Base-by-base conservation (phyloP, 2,797 vertebrate species). In the Sebastes diploproa region DNA sequence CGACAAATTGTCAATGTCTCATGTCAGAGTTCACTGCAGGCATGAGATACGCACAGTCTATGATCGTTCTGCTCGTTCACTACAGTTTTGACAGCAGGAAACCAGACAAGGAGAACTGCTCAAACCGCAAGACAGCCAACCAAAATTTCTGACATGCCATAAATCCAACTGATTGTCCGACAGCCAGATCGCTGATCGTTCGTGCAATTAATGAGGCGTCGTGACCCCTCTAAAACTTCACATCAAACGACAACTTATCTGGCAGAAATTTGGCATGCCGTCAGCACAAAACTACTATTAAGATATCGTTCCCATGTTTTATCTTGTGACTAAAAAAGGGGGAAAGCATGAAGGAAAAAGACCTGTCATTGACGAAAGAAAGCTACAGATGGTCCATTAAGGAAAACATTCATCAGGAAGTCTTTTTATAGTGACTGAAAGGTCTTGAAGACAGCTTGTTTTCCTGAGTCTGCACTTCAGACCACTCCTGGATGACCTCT, bases 401-500 rank as follows among this genome's bases (percentile, higher is more conserved):
- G 72, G 36, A 22, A 46, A 66, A 74, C 66, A 32, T 86, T 75
- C 46, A 77, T 83, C 66, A 63, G 23, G 14, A 73, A 61, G 50
- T 46, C 61, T 83, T 81, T 84, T 74, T 82, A 81, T 59, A 25
- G 77, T 23, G 80, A 87, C 64, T 66, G 70, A 85, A 84, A 83
- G 66, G 79, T 91, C 84, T 77, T 36, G 59, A 63, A 50, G 78
- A 83, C 36, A 14, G 60, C 72, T 63, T 81, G 76, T 88, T 89
- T 88, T 72, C 86, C 86, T 72, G 82, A 88, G 80, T 86, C 86
- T 73, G 88, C 88, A 86, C 85, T 85, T 88, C 75, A 72, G 65
- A 73, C 55, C n/a, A 14, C 75, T 81, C 55, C 75, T 68, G 69
- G 2, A 38, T 74, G 85, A 90, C 88, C 88, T 86, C 78, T 61